Evolutionary conservation across 2,888 invertebrate genomes (phyloP).

Genomic region (Microctonus aethiopoides): DNA sequence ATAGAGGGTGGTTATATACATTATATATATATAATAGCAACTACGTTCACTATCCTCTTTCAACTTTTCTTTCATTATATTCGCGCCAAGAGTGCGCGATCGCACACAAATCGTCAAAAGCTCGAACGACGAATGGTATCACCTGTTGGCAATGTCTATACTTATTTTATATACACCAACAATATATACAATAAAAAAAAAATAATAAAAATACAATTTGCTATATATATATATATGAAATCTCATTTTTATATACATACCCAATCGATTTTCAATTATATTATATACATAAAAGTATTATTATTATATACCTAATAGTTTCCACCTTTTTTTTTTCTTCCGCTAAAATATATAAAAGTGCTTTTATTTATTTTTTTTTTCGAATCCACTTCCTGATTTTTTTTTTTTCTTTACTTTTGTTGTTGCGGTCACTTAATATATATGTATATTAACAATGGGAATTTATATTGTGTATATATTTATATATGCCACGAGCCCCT

Average conservation of each 20-base stretch:
- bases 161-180: not conserved
- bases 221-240: slow-evolving; percentile 40
- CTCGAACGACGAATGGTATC: slow-evolving; percentile 54
- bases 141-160: slow-evolving; percentile 53
- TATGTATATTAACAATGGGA: slow-evolving; percentile 1
- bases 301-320: too few species aligned
- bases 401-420: not conserved
- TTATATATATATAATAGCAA: not conserved
- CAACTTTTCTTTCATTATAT: slow-evolving; percentile 54
- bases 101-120: slow-evolving; percentile 1
- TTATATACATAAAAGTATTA: not conserved
- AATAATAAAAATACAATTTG: too few species aligned
- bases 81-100: slow-evolving; percentile 47
- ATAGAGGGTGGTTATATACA: too few species aligned
- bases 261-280: slow-evolving; percentile 27
- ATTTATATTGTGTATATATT: not conserved
- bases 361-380: too few species aligned
- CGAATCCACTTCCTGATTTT: too few species aligned
- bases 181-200: too few species aligned
- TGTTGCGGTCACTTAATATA: not conserved
- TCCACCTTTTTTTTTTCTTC: too few species aligned
- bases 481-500: not conserved
- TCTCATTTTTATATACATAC: slow-evolving; percentile 43
- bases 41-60: slow-evolving; percentile 40
- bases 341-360: too few species aligned